Base-by-base conservation (phyloP, 1,140 invertebrate species). In the Cyclina sinensis region DNA sequence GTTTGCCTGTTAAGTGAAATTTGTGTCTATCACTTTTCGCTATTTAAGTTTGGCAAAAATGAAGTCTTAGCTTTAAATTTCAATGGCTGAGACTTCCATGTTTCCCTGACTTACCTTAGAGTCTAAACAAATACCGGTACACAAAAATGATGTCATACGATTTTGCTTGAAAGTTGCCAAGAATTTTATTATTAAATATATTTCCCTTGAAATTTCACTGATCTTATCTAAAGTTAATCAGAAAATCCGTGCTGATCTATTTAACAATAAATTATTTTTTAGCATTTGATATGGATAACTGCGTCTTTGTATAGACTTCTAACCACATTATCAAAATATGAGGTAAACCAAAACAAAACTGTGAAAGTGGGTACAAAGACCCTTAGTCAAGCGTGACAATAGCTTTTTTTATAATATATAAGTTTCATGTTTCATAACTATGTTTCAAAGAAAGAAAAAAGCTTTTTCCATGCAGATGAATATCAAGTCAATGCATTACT, bases 181-280 rank as follows among this genome's bases (percentile, higher is more conserved):
- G n/a, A n/a, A n/a, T n/a, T n/a, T n/a, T n/a, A n/a, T n/a, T n/a
- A n/a, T n/a, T n/a, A n/a, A n/a, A n/a, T n/a, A n/a, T 54, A 4
- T 54, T 18, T 54, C 51, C 51, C 18, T 54, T 65, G 27, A 65
- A 65, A 65, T 21, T 18, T 27, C 2, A n/a, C n/a, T n/a, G n/a
- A n/a, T n/a, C n/a, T n/a, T n/a, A n/a, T n/a, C n/a, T n/a, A n/a
- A n/a, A n/a, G n/a, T n/a, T n/a, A n/a, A n/a, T n/a, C n/a, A n/a
- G n/a, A n/a, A n/a, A n/a, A n/a, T n/a, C n/a, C n/a, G n/a, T n/a
- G 5, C 59, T 65, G 59, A 65, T 65, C 16, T 65, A 30, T 65
- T 65, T 30, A 3, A 24, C 3, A 27, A 65, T 65, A 65, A 65
- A 30, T 3, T 2, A 7, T 27, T 65, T 65, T 65, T 65, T 3